phyloP scores from a whole-genome alignment of 2,888 invertebrate species.

The Pheosia tremula region DNA sequence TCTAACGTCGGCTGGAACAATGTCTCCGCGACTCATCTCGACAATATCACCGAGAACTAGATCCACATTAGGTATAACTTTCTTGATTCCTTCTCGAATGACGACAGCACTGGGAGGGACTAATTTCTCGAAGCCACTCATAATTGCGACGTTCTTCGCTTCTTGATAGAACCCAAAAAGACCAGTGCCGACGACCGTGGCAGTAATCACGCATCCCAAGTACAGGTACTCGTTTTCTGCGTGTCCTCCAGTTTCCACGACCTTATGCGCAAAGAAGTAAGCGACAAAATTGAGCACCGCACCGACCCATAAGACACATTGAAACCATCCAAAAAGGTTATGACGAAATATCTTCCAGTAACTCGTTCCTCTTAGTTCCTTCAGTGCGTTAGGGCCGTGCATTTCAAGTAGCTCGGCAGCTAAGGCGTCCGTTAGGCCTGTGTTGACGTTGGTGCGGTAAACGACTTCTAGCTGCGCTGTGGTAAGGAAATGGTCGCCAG shows the following conservation, averaged over 20 bases:
- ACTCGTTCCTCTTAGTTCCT: slow-evolving; percentile 84
- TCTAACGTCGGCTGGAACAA: slow-evolving; percentile 94
- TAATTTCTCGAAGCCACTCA: slow-evolving; percentile 94
- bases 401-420: slow-evolving; percentile 80
- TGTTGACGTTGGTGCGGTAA: slow-evolving; percentile 70
- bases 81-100: slow-evolving; percentile 86
- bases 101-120: slow-evolving; percentile 89
- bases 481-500: slow-evolving; percentile 75
- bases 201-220: slow-evolving; percentile 66
- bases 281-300: slow-evolving; percentile 86
- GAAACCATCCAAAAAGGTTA: slow-evolving; percentile 89
- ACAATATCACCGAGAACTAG: slow-evolving; percentile 93
- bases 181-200: slow-evolving; percentile 77
- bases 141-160: slow-evolving; percentile 89
- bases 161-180: slow-evolving; percentile 85
- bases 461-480: slow-evolving; percentile 69
- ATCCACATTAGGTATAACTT: slow-evolving; percentile 85
- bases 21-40: slow-evolving; percentile 91
- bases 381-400: slow-evolving; percentile 86
- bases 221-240: slow-evolving; percentile 69
- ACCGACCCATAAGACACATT: slow-evolving; percentile 88
- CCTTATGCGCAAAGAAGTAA: slow-evolving; percentile 54
- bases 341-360: slow-evolving; percentile 86
- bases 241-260: slow-evolving; percentile 46
- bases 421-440: slow-evolving; percentile 80